Conservation (phyloP, 2,113 vertebrate genomes). For the Chaetorhynchus papuensis region DNA sequence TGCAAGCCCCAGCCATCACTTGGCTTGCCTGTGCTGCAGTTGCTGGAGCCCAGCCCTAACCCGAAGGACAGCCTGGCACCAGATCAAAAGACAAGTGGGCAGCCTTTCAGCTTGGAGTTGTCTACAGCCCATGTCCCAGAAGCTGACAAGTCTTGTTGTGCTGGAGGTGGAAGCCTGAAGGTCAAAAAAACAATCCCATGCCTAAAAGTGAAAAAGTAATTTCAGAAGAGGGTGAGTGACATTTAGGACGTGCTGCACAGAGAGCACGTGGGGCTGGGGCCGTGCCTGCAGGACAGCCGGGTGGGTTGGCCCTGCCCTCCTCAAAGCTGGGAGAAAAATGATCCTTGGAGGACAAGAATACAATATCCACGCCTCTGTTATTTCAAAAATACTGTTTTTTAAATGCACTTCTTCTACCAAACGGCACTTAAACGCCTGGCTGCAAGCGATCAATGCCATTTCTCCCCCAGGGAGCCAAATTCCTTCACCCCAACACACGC, state of each 20-base stretch:
- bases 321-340: neutral
- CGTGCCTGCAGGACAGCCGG: neutral
- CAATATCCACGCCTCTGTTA: neutral
- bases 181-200: neutral
- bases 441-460: neutral
- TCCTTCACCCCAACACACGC: neutral
- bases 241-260: fast-evolving
- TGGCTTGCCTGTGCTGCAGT: neutral
- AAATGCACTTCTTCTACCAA: neutral
- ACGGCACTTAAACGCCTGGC: neutral
- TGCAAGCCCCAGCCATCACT: neutral
- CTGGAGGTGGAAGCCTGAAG: neutral
- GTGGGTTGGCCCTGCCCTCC: neutral
- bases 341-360: neutral
- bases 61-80: neutral
- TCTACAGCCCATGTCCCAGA: neutral
- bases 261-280: fast-evolving
- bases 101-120: neutral
- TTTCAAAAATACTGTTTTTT: neutral
- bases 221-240: neutral
- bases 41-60: neutral
- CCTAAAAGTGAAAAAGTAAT: neutral
- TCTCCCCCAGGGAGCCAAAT: neutral
- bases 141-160: neutral
- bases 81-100: neutral